Evolutionary conservation across 2,797 vertebrate species (phyloP), one percentile per base, ranked within the genome.

Genomic region (Picus viridis): DNA sequence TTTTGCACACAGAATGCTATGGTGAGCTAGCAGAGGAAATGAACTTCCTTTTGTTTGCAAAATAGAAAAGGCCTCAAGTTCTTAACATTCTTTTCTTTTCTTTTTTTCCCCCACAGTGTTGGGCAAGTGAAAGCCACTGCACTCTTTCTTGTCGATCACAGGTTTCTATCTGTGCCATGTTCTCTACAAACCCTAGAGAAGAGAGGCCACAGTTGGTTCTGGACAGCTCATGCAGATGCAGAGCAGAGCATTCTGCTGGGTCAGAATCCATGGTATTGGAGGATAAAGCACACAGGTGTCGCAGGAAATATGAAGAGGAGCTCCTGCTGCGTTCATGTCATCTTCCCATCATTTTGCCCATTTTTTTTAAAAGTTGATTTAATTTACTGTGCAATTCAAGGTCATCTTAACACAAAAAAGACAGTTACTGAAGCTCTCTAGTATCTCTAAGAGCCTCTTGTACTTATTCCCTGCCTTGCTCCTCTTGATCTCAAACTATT

Each of bases 31-130:
- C 72, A 89, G 70, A 93, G 85, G 92, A 93, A 95, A 93, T 78
- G 68, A 86, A 51, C 92, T 95, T 94, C 92, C 89, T 88, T 92
- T 91, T 92, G 86, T 85, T 92, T 93, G 73, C 76, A 83, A 67
- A 88, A 67, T 30, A 83, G 19, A 76, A 88, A 86, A 19, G 2
- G 53, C n/a, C 39, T 83, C n/a, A 36, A 90, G 89, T 92, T 80
- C 59, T 41, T 65, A 43, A 83, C 0, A 4, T 27, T 39, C 12
- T 34, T 34, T 34, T 8, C 34, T 34, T 39, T 39, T 39, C 5
- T 10, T 12, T 39, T 68, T 87, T 89, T 83, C 64, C 12, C 11
- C 83, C 79, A 63, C 26, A 9, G 47, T 2, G 17, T 73, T 1
- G 11, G 67, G 92, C 0, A 3, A 34, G 47, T 27, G 39, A 47